Conservation (phyloP, 2,113 vertebrate genomes). For the Telmatochromis sp. region DNA sequence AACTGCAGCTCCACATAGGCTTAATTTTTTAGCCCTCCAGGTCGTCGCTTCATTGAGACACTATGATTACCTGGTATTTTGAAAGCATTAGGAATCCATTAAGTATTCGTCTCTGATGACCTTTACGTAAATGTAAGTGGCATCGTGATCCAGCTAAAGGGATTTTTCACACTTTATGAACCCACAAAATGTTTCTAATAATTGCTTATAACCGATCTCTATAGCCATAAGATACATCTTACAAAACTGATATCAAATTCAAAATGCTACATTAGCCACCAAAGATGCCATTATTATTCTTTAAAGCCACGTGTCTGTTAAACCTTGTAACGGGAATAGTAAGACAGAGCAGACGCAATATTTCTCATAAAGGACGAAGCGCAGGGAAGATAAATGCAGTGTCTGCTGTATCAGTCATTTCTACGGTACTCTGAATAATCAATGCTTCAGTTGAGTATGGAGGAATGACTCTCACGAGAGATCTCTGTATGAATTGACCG, state of each 20-base stretch:
- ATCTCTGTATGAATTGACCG: neutral
- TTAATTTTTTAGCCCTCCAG: neutral
- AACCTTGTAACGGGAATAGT: neutral
- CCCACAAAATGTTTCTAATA: neutral
- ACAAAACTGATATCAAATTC: neutral
- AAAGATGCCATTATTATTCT: neutral
- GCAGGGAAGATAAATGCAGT: neutral
- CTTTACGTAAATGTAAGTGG: neutral
- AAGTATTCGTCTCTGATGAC: neutral
- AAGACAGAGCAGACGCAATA: neutral
- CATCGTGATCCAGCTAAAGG: neutral
- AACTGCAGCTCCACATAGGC: neutral
- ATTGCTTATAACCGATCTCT: neutral
- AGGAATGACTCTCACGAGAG: neutral
- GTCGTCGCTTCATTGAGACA: neutral
- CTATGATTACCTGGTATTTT: neutral
- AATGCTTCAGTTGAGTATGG: neutral
- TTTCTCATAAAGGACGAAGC: neutral
- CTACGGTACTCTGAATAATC: slow-evolving; percentile 8
- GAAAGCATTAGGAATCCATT: neutral
- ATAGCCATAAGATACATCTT: neutral
- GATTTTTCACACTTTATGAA: neutral
- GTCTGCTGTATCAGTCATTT: slow-evolving; percentile 7
- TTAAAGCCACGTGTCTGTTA: neutral
- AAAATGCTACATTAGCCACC: neutral